phyloP scores from a whole-genome alignment of 2,888 invertebrate species.

The Melipona bicolor region DNA sequence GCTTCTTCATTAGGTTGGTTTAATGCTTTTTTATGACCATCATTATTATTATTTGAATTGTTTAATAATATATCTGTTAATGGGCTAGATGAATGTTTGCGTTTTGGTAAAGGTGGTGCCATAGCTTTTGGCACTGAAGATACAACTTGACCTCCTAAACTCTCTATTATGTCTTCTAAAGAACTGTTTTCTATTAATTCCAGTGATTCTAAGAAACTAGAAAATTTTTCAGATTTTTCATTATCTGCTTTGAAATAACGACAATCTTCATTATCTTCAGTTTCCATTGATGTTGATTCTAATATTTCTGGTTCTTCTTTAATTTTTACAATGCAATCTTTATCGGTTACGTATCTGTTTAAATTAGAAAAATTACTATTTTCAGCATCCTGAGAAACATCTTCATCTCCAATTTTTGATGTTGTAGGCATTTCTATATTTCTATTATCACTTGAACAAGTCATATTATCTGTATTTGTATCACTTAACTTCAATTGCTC shows the following conservation, averaged over 20 bases:
- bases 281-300: constrained; percentile 24
- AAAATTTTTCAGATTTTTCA: constrained; percentile 73
- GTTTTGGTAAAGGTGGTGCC: constrained; percentile 77
- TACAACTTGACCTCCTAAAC: constrained; percentile 71
- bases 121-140: constrained; percentile 71
- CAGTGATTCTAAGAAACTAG: constrained; percentile 73
- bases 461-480: neutral
- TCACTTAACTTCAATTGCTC: neutral
- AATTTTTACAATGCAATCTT: neutral
- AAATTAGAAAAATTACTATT: constrained; percentile 18
- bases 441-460: constrained; percentile 15
- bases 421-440: constrained; percentile 12
- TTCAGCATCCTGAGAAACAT: constrained; percentile 2
- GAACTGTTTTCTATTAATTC: constrained; percentile 65
- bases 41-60: constrained; percentile 79
- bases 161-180: constrained; percentile 72
- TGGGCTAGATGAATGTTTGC: constrained; percentile 77
- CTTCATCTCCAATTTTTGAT: constrained; percentile 1
- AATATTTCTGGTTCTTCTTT: constrained; percentile 13
- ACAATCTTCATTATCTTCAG: constrained; percentile 73
- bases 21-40: constrained; percentile 67
- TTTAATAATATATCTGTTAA: constrained; percentile 77
- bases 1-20: constrained; percentile 65
- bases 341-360: constrained; percentile 9
- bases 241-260: constrained; percentile 77